Base-by-base conservation (phyloP, 1,140 invertebrate genomes). In the Drosophila takahashii region DNA sequence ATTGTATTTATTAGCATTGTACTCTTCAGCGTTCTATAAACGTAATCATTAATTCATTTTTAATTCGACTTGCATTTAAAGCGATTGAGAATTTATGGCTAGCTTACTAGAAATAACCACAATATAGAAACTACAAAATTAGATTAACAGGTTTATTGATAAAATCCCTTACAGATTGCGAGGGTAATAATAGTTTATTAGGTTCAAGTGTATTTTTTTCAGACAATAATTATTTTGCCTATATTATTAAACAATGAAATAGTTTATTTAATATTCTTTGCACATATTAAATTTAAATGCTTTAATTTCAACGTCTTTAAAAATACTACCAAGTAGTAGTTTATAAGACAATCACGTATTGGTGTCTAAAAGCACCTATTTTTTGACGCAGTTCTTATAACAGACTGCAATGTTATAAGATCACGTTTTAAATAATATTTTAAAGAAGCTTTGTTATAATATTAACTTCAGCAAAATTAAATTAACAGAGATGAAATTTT, bases 321-420 rank as follows among this genome's bases (percentile, higher is more conserved):
- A 50, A 11, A 32, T 32, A 26, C 16, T 18, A 1, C 4, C 18
- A 45, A 15, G 5, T 45, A 7, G 18, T 47, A n/a, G 26, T 45
- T 45, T 45, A 7, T 13, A 26, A 45, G 15, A 61, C 9, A 41
- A 39, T 39, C 59, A 61, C 59, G 52, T 58, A 37, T 39, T 9
- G 52, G 1, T 61, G 59, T 58, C 37, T 61, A 29, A 26, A 9
- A 61, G 22, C 4, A 32, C 3, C 16, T 61, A 29, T n/a, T 56
- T 39, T 4, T 4, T 15, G 9, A 13, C 5, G 15, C 9, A 15
- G 10, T 16, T 51, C 22, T 57, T n/a, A n/a, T n/a, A n/a, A 6
- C 10, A 0, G 10, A 8, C 16, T 29, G n/a, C n/a, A n/a, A n/a
- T n/a, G 11, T 22, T 39, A n/a, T 15, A 16, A 29, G n/a, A 41